Evolutionary conservation across 1,140 invertebrate species (phyloP), one percentile per base, ranked within the genome.

Genomic region (Drosophila nannoptera): DNA sequence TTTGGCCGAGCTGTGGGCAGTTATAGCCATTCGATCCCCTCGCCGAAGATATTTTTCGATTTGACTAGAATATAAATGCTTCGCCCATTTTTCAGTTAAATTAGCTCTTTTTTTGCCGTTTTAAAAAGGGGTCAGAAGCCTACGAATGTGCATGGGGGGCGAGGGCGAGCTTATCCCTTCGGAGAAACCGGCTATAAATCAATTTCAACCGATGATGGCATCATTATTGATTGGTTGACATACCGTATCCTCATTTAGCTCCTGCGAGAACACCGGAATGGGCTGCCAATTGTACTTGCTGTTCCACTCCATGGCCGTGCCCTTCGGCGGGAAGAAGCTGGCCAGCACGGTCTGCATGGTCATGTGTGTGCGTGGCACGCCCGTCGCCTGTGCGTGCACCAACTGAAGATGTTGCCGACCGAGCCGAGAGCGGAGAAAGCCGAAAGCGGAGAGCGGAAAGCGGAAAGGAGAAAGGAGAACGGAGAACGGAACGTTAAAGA

Each of bases 291-390:
- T 83, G 22, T 95, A 83, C 54, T 91, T 89, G 9, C 89, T 74
- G 73, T 93, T 92, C 90, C 93, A 94, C 42, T 90, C 89, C 82
- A 95, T 93, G 7, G 90, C 84, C 0, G 90, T 87, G 22, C 90
- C 89, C 53, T 88, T 89, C 0, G 95, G 94, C 54, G 92, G 92
- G 90, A 92, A 94, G 12, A 96, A 88, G 16, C 93, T 94, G 33
- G 95, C 94, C 43, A 95, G 90, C 33, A 94, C 92, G 16, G 93
- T 88, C 78, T 93, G 91, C 33, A 94, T 93, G 67, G 94, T 94
- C 91, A 95, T 95, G 80, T 95, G 91, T 22, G 95, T 94, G 33
- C 96, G 89, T 77, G 95, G 93, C 1, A 93, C 92, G 46, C 93
- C 93, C 4, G 95, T 96, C 49, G 93, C 93, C 77, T 94, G 92